Conservation (phyloP, 92 coral and sea anemone species). For the Phymanthus crucifer region DNA sequence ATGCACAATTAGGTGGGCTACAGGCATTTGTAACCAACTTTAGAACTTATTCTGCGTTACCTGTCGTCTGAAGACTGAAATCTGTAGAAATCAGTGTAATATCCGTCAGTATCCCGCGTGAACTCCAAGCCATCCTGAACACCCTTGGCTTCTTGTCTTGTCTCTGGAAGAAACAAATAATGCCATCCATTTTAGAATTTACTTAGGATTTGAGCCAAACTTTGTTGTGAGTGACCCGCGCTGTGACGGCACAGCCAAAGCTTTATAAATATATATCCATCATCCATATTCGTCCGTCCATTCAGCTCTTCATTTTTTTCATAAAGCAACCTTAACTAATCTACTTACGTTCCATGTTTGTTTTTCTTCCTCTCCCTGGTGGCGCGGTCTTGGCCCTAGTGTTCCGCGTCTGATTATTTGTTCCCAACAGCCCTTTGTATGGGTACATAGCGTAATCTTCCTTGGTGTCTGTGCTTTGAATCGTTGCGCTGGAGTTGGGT, state of each 20-base stretch:
- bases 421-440: slow-evolving; percentile 29
- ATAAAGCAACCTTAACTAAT: background rate
- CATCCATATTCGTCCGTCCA: no score
- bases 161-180: no score
- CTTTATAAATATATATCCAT: no score
- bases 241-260: no score
- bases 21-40: no score
- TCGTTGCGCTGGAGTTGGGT: slow-evolving; percentile 62
- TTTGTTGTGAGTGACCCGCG: no score
- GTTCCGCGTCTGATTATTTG: slow-evolving; percentile 12
- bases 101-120: background rate
- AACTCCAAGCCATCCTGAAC: background rate
- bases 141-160: no score
- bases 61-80: background rate
- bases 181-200: no score
- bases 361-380: slow-evolving; percentile 3
- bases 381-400: slow-evolving; percentile 27
- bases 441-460: slow-evolving; percentile 71
- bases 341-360: slow-evolving; percentile 6
- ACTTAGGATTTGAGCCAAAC: no score
- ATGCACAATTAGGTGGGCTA: no score
- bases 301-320: no score
- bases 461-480: slow-evolving; percentile 36
- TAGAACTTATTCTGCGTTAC: background rate
- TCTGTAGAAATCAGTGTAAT: slow-evolving; percentile 1